Evolutionary conservation across 2,113 vertebrate genomes (phyloP).

Genomic region (Lutjanus erythropterus): DNA sequence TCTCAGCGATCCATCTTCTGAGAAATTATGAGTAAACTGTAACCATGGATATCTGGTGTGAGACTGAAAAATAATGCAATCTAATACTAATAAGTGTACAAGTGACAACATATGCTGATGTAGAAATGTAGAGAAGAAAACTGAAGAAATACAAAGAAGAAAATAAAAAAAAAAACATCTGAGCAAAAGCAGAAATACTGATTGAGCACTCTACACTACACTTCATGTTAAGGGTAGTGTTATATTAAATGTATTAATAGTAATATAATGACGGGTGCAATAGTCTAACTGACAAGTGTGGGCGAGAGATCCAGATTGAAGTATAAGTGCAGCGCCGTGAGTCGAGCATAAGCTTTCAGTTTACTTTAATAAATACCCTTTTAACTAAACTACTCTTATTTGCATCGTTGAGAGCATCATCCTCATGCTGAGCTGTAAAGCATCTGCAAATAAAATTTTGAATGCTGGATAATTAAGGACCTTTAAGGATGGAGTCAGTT

Average conservation of each 20-base stretch:
- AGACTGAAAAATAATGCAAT: neutral
- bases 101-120: neutral
- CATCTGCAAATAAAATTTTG: slow-evolving; percentile 22
- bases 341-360: slow-evolving; percentile 10
- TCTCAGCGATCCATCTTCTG: neutral
- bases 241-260: neutral
- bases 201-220: neutral
- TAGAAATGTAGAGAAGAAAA: neutral
- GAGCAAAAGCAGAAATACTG: neutral
- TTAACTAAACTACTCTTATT: slow-evolving; percentile 29
- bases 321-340: neutral
- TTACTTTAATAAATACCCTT: slow-evolving; percentile 28
- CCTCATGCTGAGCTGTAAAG: slow-evolving; percentile 7
- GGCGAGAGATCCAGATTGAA: neutral
- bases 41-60: neutral
- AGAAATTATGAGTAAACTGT: neutral
- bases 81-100: neutral
- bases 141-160: neutral
- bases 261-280: neutral
- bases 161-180: neutral
- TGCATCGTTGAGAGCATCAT: slow-evolving; percentile 21
- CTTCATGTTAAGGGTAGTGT: neutral
- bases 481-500: slow-evolving; percentile 19
- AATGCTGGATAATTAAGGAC: slow-evolving; percentile 39
- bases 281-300: neutral